Base-by-base conservation (phyloP, 2,888 invertebrate species). In the Netelia fuscicornis region DNA sequence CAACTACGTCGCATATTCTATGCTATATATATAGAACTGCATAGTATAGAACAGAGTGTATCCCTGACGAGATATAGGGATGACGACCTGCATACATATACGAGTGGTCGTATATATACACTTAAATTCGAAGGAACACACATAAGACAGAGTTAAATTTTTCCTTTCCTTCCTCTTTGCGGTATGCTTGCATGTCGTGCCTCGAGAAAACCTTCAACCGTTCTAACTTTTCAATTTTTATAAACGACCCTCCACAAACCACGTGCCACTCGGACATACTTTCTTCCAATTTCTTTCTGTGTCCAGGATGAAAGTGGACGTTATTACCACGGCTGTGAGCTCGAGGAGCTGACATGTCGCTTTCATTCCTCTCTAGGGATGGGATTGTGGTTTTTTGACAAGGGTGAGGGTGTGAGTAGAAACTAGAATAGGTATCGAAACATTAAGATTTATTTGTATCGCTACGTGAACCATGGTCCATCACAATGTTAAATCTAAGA, bases 181-280 rank as follows among this genome's bases (percentile, higher is more conserved):
- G 37, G 8, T 6, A 6, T 37, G 1, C 37, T 37, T 37, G 37
- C 37, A 56, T 9, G 9, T 48, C 30, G 11, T 25, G 30, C 56
- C 5, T 20, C 20, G 9, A 25, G 13, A 30, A 17, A 42, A 64
- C 74, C 64, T 64, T 25, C 52, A 20, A 30, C 54, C 17, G 70
- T 23, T 54, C 2, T 2, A 67, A 56, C 56, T 76, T 67, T 76
- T 76, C 67, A 65, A 58, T 76, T 76, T 56, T 67, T 37, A 56
- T 17, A 67, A 76, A 67, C 67, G 65, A 58, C 56, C 13, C 42
- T 25, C 74, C 23, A 23, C 52, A 8, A 56, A 20, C 37, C 10
- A 3, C 48, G 62, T 30, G 20, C 56, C 17, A 25, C 56, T 25
- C 20, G 37, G 13, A 42, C 11, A 37, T 56, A 20, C 25, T 37